These are phyloP conservation scores for Tenualosa ilisha DNA, from an alignment of 2,797 vertebrate genomes.

Conservation along the genomic window DNA sequence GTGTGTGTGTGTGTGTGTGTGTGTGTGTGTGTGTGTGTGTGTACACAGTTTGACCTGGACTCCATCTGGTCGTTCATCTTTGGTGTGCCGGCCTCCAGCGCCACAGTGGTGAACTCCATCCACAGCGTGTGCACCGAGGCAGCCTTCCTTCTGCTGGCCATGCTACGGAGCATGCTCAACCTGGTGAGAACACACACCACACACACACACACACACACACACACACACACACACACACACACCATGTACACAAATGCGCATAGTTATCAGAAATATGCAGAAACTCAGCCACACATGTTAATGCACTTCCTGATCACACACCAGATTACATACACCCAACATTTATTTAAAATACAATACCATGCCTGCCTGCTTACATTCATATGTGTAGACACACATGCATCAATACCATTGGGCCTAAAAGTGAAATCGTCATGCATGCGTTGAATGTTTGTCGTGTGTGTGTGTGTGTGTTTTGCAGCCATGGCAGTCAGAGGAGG, in stretches of 20 bases:
- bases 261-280: not conserved
- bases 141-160: conserved; percentile 90
- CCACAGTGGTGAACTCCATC: conserved; percentile 87
- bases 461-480: conserved; percentile 56
- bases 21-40: conserved; percentile 49
- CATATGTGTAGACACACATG: no score
- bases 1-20: conserved; percentile 43
- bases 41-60: conserved; percentile 91
- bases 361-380: no score
- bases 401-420: no score
- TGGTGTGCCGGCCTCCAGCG: conserved; percentile 93
- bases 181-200: conserved; percentile 77
- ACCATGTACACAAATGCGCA: not conserved
- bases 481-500: conserved; percentile 99
- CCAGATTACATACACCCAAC: no score
- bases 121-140: conserved; percentile 93
- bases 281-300: no score
- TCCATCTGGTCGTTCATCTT: conserved; percentile 99
- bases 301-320: no score
- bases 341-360: no score
- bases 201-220: not conserved
- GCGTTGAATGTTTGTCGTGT: not conserved
- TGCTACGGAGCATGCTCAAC: conserved; percentile 98
- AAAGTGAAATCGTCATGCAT: not conserved
- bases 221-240: not conserved